Evolutionary conservation across 2,888 invertebrate species (phyloP), one percentile per base, ranked within the genome.

Genomic region (Spisula solida): DNA sequence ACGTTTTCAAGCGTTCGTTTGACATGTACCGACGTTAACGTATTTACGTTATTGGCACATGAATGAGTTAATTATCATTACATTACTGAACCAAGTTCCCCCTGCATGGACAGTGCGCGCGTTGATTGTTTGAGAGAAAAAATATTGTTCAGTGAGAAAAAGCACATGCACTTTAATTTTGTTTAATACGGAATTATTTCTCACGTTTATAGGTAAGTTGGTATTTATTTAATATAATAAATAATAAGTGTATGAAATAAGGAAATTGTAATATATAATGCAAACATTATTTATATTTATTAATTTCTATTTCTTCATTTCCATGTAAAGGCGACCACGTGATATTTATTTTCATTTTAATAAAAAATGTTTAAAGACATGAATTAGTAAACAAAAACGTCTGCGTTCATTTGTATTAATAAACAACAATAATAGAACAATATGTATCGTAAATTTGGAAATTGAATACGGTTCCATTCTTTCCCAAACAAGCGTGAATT

Each of bases 1-100:
- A 85, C 85, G 85, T 85, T 85, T 85, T 80, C 56, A 55, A 80
- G 81, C 85, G 80, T 81, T 81, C 18, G 56, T 48, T 29, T 75
- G 83, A 83, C 83, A 75, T 12, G 29, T 60, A 25, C 20, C 83
- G 83, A 83, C 83, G 51, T 70, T 29, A 18, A 34, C 60, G 60
- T 82, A 75, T 31, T 75, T 29, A 31, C 75, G 75, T 66, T 56
- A 66, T 70, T 70, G 47, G 82, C 25, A 82, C 51, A 25, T 75
- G 34, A 75, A 25, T 8, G 12, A 25, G 31, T 16, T 75, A 12
- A 75, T 75, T n/a, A 8, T n/a, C 25, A 60, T 51, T 14, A 14
- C 60, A 25, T n/a, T 31, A 31, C 34, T 16, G 16, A 31, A 34
- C 34, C 34, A 41, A 41, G 8, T 16, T 16, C 0, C 8, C 34